These are phyloP conservation scores for Catharus ustulatus DNA, from an alignment of 2,797 vertebrate genomes.

Conservation along the genomic window DNA sequence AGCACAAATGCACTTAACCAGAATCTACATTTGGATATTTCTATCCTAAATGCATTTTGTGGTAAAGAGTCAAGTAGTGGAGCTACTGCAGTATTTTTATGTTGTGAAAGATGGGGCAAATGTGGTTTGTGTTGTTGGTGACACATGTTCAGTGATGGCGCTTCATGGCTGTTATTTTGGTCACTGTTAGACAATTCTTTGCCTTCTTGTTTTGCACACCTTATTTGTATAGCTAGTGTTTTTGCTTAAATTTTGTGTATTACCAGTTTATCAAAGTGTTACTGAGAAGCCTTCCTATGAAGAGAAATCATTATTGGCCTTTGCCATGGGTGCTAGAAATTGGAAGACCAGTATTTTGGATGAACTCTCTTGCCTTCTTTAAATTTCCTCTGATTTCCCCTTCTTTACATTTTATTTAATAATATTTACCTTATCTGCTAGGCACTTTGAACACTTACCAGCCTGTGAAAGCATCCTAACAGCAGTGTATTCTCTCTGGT, in stretches of 20 bases:
- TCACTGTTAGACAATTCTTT: background rate
- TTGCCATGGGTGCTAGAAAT: background rate
- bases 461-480: background rate
- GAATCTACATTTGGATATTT: background rate
- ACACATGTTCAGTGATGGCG: fast-evolving
- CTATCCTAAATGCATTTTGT: background rate
- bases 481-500: background rate
- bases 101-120: background rate
- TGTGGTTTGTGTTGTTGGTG: background rate
- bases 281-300: background rate
- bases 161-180: background rate
- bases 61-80: background rate
- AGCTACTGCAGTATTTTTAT: background rate
- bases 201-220: background rate
- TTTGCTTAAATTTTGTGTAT: background rate
- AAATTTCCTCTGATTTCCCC: background rate
- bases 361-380: background rate
- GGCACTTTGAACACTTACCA: background rate
- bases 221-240: background rate
- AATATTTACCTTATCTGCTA: background rate
- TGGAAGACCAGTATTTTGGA: background rate
- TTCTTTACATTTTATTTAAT: background rate
- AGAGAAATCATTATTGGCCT: background rate
- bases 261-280: background rate
- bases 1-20: background rate